Percentiles rank a stretch among this genome's conserved stretches.
Evolutionary conservation across 2,113 vertebrate genomes (phyloP).

Genomic region (Ptilonorhynchus violaceus): DNA sequence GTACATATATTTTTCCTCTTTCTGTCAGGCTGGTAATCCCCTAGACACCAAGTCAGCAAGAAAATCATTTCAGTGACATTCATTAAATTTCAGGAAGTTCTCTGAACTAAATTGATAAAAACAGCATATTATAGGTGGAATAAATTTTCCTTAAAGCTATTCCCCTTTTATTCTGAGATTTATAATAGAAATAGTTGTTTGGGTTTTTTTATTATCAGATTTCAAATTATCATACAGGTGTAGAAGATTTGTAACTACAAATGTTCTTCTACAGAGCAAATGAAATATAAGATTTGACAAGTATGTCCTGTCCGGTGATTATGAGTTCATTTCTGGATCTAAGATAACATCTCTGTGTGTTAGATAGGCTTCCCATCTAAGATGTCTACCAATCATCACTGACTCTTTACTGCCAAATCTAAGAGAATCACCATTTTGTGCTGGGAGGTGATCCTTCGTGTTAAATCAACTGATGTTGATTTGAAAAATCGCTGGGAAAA

Average conservation of each 20-base stretch:
- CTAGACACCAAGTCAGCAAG: constrained; percentile 15
- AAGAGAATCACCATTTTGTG: neutral
- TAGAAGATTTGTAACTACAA: neutral
- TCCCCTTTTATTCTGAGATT: neutral
- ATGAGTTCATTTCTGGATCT: neutral
- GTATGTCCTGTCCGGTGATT: neutral
- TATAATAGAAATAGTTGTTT: neutral
- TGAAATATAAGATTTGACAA: neutral
- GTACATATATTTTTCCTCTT: neutral
- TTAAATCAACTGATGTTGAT: neutral
- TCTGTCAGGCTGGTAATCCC: constrained; percentile 37
- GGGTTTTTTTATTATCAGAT: neutral
- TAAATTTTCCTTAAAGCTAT: constrained; percentile 35
- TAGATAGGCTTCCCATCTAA: neutral
- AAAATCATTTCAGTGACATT: constrained; percentile 31
- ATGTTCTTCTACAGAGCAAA: neutral
- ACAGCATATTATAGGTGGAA: neutral
- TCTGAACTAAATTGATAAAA: constrained; percentile 47
- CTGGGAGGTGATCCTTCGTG: neutral
- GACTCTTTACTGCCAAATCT: neutral
- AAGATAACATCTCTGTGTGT: neutral
- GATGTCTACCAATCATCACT: neutral
- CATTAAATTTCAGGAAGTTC: constrained; percentile 59
- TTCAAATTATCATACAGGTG: neutral
- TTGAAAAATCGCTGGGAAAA: neutral